Evolutionary conservation across 2,888 invertebrate species (phyloP).

Genomic region (Melanargia galathea): DNA sequence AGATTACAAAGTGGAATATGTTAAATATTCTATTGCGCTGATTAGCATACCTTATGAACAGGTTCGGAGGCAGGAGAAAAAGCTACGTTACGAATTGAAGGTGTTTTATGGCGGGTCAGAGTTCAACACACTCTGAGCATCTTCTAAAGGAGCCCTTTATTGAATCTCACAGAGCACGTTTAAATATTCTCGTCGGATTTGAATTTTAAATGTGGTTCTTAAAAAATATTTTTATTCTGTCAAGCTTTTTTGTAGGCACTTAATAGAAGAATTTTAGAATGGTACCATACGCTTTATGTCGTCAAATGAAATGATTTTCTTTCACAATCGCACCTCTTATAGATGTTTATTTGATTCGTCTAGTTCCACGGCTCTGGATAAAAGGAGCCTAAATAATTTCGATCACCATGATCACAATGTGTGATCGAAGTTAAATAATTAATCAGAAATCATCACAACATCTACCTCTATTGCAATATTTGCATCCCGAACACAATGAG

Average conservation of each 20-base stretch:
- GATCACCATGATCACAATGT: no score
- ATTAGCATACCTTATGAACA: conserved; percentile 51
- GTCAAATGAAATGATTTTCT: no score
- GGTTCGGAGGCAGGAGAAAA: conserved; percentile 18
- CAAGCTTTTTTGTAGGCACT: not conserved
- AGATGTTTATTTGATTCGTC: no score
- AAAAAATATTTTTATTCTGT: not conserved
- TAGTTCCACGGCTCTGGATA: no score
- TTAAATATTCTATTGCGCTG: conserved; percentile 63
- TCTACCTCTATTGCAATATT: no score
- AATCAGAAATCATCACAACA: no score
- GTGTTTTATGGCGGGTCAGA: conserved; percentile 13
- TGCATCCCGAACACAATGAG: no score
- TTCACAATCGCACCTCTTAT: no score
- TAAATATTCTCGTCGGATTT: not conserved
- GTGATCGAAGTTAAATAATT: no score
- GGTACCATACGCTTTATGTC: no score
- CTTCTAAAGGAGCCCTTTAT: conserved; percentile 1
- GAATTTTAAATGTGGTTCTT: not conserved
- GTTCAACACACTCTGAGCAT: conserved; percentile 18
- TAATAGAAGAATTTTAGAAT: no score
- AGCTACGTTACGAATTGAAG: conserved; percentile 6
- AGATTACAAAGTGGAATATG: conserved; percentile 53
- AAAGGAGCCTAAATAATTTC: no score
- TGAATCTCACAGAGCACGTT: not conserved